Base-by-base conservation (phyloP, 2,888 invertebrate genomes). In the Linnaemya tessellans region DNA sequence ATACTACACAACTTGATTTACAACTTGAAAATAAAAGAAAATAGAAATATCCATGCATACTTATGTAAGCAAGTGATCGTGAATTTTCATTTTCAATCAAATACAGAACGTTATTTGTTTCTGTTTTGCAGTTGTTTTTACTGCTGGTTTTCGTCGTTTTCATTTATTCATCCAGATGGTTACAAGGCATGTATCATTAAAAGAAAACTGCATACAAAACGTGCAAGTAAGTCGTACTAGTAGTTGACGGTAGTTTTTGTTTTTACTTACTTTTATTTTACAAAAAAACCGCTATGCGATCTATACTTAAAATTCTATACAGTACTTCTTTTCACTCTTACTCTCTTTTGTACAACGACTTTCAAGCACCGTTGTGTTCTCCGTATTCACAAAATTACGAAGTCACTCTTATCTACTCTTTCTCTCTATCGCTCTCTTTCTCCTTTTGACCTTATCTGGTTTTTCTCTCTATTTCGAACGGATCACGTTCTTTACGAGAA, bases 41-140 rank as follows among this genome's bases (percentile, higher is more conserved):
- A 58, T 51, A 64, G 18, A 54, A 62, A 49, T 38, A 67, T 9
- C 20, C 35, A n/a, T 35, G 18, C 62, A 68, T 62, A 62, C 73
- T 71, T 80, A 80, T 67, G 67, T 84, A 84, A 84, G 75, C 74
- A 46, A 67, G 73, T 78, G 84, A 77, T 79, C 75, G 79, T 75
- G 81, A 82, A 85, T 85, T 85, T 84, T 85, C 81, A 79, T 74
- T 85, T 85, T 85, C 85, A 85, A 82, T 81, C 74, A 82, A 79
- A 79, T 65, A 70, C 64, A 70, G 74, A 82, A 82, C 56, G 74
- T 78, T 67, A 67, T 77, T 65, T 77, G 46, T 79, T 70, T 64
- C 11, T 56, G 54, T 38, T 64, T 68, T 62, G 20, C 46, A 62
- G 60, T 82, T 65, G 60, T 70, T 70, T 13, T 64, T 78, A 43